A percentile compares a stretch with the other conserved stretches of the same genome.
Evolutionary conservation across 2,888 invertebrate genomes (phyloP).

Genomic region (Mallateleia sp.): DNA sequence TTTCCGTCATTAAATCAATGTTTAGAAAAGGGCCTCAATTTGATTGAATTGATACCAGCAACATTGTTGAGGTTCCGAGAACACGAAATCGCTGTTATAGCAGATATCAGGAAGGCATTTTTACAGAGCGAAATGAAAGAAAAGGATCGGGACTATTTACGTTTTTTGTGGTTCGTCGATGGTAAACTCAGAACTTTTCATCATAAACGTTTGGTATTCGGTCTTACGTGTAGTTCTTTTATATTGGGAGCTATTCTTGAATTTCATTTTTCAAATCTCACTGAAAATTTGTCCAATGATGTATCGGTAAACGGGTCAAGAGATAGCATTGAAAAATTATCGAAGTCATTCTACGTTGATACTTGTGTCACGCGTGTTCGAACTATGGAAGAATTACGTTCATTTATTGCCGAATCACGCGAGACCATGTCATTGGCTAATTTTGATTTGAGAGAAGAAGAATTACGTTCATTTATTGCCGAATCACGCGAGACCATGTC

Average conservation of each 20-base stretch:
- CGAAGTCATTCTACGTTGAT: constrained; percentile 79
- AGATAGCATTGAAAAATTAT: constrained; percentile 52
- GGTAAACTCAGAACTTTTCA: constrained; percentile 62
- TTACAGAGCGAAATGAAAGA: constrained; percentile 67
- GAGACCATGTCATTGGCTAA: constrained; percentile 60
- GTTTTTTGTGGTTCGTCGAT: constrained; percentile 53
- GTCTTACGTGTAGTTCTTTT: constrained; percentile 79
- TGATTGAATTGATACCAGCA: constrained; percentile 77
- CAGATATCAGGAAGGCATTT: constrained; percentile 78
- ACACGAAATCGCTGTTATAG: constrained; percentile 69
- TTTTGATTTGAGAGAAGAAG: too few species aligned
- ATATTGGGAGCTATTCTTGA: constrained; percentile 79
- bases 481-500: constrained; percentile 66
- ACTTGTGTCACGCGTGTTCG: constrained; percentile 72
- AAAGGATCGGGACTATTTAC: constrained; percentile 71
- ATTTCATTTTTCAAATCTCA: constrained; percentile 31
- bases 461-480: constrained; percentile 43
- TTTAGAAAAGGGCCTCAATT: constrained; percentile 78
- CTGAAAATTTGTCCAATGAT: not conserved
- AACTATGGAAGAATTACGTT: constrained; percentile 28
- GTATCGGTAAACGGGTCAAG: constrained; percentile 6
- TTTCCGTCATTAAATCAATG: constrained; percentile 81
- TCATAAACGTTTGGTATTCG: constrained; percentile 80
- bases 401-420: constrained; percentile 44
- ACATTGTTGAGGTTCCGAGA: constrained; percentile 75